Evolutionary conservation across 2,888 invertebrate genomes (phyloP), one percentile per base, ranked within the genome.

Genomic region (Galeopsomyia nigrocyanea): DNA sequence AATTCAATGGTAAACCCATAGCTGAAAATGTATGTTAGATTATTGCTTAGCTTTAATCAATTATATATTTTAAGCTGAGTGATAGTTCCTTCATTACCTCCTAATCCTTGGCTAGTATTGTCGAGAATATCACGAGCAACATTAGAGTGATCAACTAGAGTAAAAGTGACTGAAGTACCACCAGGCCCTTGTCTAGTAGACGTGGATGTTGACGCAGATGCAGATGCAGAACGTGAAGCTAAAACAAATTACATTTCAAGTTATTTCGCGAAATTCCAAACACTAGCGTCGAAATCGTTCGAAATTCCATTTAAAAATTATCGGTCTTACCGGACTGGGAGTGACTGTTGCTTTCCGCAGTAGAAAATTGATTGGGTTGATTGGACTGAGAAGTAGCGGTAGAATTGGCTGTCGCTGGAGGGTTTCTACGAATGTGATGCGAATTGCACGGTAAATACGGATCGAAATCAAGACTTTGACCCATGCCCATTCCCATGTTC

Each of bases 401-500:
- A 3, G 78, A 75, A 60, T 73, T 81, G 0, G 79, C 69, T n/a
- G 79, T 55, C 13, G 77, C 66, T 21, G 76, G 74, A 22, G 79
- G 73, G 3, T 76, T 62, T 60, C 81, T 87, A 0, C 88, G 88
- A 64, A 92, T 88, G 79, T 93, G 93, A 84, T 92, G 92, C 50
- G 92, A 93, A 82, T 91, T 92, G 81, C 93, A 94, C 0, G 92
- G 92, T 77, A 94, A 87, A 80, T 92, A 92, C 47, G 90, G 91
- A 85, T 92, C 92, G 76, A 91, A 90, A 68, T 89, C 84, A 56
- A 82, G 58, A 17, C 78, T 79, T 46, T 80, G 79, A n/a, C 79
- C 79, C 71, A 82, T 78, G 46, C 78, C 79, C 75, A 80, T 65
- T 14, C 80, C 82, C n/a, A 81, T 76, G 16, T 89, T 90, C 77